phyloP scores from a whole-genome alignment of 1,140 invertebrate genomes.

The Tetramorium simillimum region DNA sequence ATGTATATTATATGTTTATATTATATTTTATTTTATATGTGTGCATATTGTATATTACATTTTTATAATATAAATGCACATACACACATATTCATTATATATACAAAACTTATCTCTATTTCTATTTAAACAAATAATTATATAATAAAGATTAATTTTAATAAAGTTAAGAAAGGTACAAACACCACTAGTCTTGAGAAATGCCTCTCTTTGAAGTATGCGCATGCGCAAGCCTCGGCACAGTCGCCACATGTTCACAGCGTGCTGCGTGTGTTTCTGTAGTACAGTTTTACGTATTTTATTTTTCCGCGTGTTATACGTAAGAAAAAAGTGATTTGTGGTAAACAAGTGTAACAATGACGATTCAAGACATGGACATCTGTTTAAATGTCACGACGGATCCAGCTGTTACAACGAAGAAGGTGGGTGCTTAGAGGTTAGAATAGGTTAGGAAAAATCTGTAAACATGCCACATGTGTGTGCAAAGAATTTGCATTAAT shows the following conservation, averaged over 20 bases:
- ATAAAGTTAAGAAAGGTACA: background rate
- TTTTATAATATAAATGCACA: too few species aligned
- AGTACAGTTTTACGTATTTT: background rate
- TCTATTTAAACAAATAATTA: too few species aligned
- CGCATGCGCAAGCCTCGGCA: constrained; percentile 42
- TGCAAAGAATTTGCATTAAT: background rate
- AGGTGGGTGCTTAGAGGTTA: constrained; percentile 75
- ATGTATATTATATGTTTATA: too few species aligned
- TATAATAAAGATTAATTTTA: background rate
- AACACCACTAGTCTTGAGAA: background rate
- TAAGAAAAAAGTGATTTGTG: background rate
- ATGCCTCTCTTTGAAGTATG: background rate
- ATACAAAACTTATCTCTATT: too few species aligned
- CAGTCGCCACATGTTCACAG: background rate
- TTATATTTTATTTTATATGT: too few species aligned
- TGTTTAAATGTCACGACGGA: constrained; percentile 75
- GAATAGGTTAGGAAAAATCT: constrained; percentile 1
- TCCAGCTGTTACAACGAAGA: constrained; percentile 8
- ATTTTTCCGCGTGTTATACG: background rate
- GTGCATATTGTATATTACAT: too few species aligned
- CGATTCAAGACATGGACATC: constrained; percentile 77
- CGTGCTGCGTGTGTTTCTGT: constrained; percentile 18
- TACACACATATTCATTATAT: too few species aligned
- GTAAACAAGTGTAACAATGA: constrained; percentile 56
- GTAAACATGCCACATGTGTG: background rate